Conservation (phyloP, 2,113 vertebrate genomes). For the Tetrao urogallus region DNA sequence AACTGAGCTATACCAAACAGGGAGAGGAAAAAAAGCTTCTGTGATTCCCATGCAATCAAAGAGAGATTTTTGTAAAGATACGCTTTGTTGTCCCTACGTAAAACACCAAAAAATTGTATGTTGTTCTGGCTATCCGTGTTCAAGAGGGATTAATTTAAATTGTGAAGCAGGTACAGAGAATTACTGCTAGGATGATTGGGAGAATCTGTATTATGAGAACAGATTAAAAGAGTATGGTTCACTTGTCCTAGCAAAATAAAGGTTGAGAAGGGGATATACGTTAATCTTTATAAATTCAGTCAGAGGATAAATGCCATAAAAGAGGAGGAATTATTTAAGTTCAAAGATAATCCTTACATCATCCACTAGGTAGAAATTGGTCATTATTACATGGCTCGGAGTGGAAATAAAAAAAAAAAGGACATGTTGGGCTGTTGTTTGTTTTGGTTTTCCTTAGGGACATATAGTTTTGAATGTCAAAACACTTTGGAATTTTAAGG, state of each 20-base stretch:
- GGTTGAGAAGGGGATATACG: conserved; percentile 68
- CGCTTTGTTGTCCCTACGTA: neutral
- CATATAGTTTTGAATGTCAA: neutral
- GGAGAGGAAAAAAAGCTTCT: neutral
- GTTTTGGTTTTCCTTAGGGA: neutral
- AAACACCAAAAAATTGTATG: neutral
- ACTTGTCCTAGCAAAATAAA: conserved; percentile 69
- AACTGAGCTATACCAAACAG: neutral
- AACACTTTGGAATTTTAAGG: neutral
- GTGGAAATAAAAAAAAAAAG: neutral
- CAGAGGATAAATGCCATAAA: conserved; percentile 64
- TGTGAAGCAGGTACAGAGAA: conserved; percentile 57
- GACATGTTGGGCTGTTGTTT: neutral
- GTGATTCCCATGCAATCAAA: neutral
- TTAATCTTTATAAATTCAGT: conserved; percentile 70
- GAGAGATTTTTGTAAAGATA: neutral
- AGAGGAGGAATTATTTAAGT: conserved; percentile 70
- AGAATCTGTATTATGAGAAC: conserved; percentile 66
- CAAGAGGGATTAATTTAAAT: conserved; percentile 35
- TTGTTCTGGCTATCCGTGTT: neutral
- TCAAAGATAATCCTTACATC: conserved; percentile 52
- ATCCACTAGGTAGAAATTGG: conserved; percentile 61
- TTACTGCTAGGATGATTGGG: conserved; percentile 45
- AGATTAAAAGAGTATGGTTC: conserved; percentile 71
- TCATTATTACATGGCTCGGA: conserved; percentile 36